phyloP scores from a whole-genome alignment of 2,797 vertebrate genomes.

The Iguana delicatissima region DNA sequence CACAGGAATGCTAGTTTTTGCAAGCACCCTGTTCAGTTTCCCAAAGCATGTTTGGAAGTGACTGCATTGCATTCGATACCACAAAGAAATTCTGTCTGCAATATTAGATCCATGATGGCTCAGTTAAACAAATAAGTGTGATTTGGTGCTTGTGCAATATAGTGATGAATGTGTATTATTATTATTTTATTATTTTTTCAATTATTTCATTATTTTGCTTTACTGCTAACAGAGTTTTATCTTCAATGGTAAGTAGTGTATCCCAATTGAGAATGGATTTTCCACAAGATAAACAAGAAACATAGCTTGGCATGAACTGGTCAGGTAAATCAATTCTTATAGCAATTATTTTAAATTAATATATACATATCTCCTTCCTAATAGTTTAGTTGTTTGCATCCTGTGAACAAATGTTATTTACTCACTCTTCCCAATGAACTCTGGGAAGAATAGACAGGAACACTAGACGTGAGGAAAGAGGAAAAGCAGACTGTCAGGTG shows the following conservation, averaged over 20 bases:
- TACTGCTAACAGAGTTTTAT: background rate
- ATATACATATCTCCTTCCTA: background rate
- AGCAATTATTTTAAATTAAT: background rate
- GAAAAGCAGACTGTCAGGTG: background rate
- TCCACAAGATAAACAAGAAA: background rate
- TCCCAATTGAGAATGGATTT: background rate
- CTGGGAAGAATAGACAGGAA: background rate
- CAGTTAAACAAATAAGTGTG: background rate
- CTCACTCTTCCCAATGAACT: background rate
- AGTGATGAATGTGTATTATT: background rate
- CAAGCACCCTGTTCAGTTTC: background rate
- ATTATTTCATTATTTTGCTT: too few relatives aligned
- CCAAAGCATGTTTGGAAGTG: background rate
- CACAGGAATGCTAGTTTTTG: background rate
- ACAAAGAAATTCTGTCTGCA: background rate
- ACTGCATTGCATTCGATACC: background rate
- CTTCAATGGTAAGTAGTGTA: background rate
- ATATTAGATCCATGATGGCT: background rate
- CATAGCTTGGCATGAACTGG: background rate
- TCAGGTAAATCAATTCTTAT: background rate
- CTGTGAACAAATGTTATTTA: background rate
- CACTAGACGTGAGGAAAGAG: background rate
- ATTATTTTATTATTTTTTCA: background rate
- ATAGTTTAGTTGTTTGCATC: background rate
- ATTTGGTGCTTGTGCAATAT: background rate